Evolutionary conservation across 2,113 vertebrate genomes (phyloP).

Genomic region (Cyprinus carpio): DNA sequence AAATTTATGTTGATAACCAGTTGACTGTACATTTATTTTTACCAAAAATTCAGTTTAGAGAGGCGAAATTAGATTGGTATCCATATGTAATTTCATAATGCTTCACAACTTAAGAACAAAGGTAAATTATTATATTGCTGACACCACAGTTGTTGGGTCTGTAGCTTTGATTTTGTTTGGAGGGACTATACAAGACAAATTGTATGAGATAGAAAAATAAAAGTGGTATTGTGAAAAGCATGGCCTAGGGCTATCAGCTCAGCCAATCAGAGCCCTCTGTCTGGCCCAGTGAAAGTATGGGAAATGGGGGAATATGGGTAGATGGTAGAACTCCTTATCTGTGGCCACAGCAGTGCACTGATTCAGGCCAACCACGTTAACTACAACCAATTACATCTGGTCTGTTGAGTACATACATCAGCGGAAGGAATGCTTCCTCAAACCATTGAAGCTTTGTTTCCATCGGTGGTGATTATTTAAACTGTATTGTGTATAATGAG

Average conservation of each 20-base stretch:
- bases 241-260: constrained; percentile 35
- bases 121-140: neutral
- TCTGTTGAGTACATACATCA: neutral
- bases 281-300: constrained; percentile 38
- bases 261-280: constrained; percentile 46
- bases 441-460: neutral
- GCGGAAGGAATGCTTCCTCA: neutral
- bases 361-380: constrained; percentile 17
- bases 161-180: constrained; percentile 3
- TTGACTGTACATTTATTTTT: neutral
- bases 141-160: neutral
- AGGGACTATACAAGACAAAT: constrained; percentile 30
- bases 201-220: constrained; percentile 41
- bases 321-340: constrained; percentile 40
- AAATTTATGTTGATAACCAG: neutral
- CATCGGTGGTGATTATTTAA: neutral
- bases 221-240: constrained; percentile 33
- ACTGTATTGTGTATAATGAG: neutral
- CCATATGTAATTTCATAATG: neutral
- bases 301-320: constrained; percentile 54
- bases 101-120: neutral
- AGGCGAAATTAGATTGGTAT: neutral
- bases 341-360: constrained; percentile 10
- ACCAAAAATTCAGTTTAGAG: neutral
- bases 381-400: neutral